A percentile compares a stretch with the other conserved stretches of the same genome.
Conservation (phyloP, 2,888 invertebrate species). For the Cepaea hortensis region DNA sequence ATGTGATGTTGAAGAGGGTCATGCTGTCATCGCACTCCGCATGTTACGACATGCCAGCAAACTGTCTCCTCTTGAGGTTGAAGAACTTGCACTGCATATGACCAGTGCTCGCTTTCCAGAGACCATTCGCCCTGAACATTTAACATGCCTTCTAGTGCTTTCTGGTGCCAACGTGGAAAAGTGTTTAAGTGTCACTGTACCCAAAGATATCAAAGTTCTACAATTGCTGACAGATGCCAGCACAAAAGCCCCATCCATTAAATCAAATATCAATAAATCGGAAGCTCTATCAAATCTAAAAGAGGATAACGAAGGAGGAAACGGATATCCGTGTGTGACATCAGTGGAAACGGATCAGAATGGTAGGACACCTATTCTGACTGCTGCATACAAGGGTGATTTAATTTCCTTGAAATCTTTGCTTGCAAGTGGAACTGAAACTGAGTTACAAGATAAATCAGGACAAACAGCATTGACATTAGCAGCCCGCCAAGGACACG, state of each 20-base stretch:
- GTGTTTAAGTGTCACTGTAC: conserved; percentile 68
- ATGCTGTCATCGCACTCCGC: conserved; percentile 82
- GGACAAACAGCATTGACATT: conserved; percentile 92
- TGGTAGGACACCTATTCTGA: conserved; percentile 85
- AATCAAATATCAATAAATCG: conserved; percentile 84
- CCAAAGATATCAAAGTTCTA: conserved; percentile 72
- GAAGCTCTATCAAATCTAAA: conserved; percentile 53
- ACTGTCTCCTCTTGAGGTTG: conserved; percentile 76
- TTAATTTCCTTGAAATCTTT: conserved; percentile 91
- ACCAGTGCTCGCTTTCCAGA: conserved; percentile 72
- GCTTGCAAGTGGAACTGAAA: conserved; percentile 82
- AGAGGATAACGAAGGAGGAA: conserved; percentile 52
- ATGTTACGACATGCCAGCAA: conserved; percentile 80
- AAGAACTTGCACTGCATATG: conserved; percentile 79
- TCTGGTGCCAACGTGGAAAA: conserved; percentile 72
- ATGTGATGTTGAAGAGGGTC: conserved; percentile 86
- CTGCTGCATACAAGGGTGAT: conserved; percentile 90
- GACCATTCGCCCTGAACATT: conserved; percentile 78
- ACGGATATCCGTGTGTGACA: conserved; percentile 55
- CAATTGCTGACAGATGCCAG: conserved; percentile 92
- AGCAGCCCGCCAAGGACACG: conserved; percentile 77
- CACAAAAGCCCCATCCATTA: conserved; percentile 91
- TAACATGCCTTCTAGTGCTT: conserved; percentile 85
- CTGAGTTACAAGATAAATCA: conserved; percentile 83
- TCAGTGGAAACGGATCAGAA: conserved; percentile 79